These are phyloP conservation scores for Mizuhopecten yessoensis DNA, from an alignment of 1,140 invertebrate genomes.

Conservation along the genomic window DNA sequence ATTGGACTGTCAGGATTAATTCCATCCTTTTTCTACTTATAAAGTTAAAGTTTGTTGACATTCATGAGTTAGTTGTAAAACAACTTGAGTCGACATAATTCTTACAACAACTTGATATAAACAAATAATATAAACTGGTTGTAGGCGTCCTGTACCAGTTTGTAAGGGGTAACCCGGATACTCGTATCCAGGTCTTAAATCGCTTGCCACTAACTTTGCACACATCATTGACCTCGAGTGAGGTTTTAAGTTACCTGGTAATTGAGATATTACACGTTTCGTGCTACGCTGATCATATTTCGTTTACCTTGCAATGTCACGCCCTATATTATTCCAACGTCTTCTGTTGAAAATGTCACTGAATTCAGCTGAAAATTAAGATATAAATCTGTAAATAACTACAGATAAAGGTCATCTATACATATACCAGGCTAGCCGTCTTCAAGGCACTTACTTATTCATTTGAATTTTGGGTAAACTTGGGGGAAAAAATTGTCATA, in stretches of 20 bases:
- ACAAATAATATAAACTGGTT: too few species aligned
- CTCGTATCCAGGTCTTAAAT: too few species aligned
- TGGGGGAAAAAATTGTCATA: neutral
- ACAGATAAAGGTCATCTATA: neutral
- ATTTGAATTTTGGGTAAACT: neutral
- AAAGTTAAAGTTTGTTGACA: too few species aligned
- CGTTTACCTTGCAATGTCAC: neutral
- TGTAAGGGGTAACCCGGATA: too few species aligned
- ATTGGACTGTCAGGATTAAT: too few species aligned
- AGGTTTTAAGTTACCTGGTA: neutral
- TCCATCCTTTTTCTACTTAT: too few species aligned
- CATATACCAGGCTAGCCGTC: neutral
- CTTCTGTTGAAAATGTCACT: neutral
- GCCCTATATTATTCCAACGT: neutral
- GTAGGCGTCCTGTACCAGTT: too few species aligned
- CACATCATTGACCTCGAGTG: too few species aligned
- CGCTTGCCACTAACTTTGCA: too few species aligned
- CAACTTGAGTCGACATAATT: too few species aligned
- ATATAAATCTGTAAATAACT: neutral
- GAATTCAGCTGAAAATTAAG: neutral
- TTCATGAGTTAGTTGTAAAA: too few species aligned
- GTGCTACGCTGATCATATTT: neutral
- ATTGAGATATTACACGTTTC: neutral
- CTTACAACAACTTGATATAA: too few species aligned
- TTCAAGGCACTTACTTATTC: neutral